Evolutionary conservation across 2,888 invertebrate species (phyloP).

Genomic region (Hipparchia sbordonii): DNA sequence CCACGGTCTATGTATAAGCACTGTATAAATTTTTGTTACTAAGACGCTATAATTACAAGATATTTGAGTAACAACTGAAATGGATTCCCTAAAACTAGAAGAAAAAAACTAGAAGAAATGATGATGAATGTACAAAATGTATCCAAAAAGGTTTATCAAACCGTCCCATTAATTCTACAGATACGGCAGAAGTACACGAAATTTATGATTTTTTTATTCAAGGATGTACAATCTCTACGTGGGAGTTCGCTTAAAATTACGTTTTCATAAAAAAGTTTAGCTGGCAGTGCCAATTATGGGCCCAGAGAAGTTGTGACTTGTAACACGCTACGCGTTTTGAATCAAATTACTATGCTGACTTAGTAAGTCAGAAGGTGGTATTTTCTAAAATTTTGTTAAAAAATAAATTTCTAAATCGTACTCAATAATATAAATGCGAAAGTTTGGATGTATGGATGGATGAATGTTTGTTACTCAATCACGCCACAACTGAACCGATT

Average conservation of each 20-base stretch:
- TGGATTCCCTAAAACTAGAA: not conserved
- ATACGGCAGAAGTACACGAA: not conserved
- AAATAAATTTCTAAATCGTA: too few species aligned
- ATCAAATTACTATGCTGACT: too few species aligned
- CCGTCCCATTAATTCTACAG: not conserved
- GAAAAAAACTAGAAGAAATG: not conserved
- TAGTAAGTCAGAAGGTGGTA: too few species aligned
- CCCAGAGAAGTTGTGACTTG: not conserved
- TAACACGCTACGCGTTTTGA: not conserved
- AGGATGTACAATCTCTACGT: not conserved
- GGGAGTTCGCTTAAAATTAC: constrained; percentile 1
- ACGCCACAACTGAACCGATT: too few species aligned
- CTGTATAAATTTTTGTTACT: too few species aligned
- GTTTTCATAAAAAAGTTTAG: constrained; percentile 36
- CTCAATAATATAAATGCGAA: too few species aligned
- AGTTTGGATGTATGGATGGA: too few species aligned
- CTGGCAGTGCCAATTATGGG: constrained; percentile 58
- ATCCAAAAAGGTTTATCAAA: constrained; percentile 2
- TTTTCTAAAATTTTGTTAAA: too few species aligned
- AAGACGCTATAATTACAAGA: not conserved
- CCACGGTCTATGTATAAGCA: too few species aligned
- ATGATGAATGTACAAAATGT: not conserved
- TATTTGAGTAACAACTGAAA: not conserved
- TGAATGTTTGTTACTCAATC: too few species aligned
- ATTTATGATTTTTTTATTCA: not conserved